Percentiles rank a stretch among this genome's conserved stretches.
These are phyloP conservation scores for Oceanodroma tethys DNA, from an alignment of 2,113 vertebrate species.

Conservation along the genomic window DNA sequence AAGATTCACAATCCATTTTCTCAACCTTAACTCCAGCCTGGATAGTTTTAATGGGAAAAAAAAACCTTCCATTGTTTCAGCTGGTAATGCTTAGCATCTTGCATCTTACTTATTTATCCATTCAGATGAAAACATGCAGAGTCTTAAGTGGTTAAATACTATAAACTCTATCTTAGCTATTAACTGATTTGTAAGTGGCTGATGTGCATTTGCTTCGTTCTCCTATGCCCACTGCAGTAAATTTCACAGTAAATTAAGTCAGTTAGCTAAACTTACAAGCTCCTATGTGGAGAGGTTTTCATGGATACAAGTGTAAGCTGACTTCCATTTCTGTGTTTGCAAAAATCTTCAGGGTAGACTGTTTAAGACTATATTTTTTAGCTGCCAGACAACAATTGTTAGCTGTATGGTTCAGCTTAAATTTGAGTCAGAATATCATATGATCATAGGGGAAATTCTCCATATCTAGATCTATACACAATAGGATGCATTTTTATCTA, in stretches of 20 bases:
- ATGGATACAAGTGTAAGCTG: background rate
- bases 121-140: background rate
- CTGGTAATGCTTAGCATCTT: background rate
- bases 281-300: background rate
- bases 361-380: background rate
- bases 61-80: background rate
- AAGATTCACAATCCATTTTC: background rate
- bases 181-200: background rate
- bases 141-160: background rate
- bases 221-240: background rate
- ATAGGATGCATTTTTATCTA: background rate
- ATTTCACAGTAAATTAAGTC: background rate
- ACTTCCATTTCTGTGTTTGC: background rate
- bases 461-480: background rate
- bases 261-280: background rate
- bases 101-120: background rate
- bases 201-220: background rate
- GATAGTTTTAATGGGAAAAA: background rate
- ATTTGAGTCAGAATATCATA: background rate
- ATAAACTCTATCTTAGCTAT: background rate
- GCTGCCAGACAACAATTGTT: background rate
- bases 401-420: background rate
- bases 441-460: background rate
- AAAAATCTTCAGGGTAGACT: background rate
- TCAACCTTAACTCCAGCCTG: background rate